Base-by-base conservation (phyloP, 2,888 invertebrate genomes). In the Imbricaverruca yamaguchii region DNA sequence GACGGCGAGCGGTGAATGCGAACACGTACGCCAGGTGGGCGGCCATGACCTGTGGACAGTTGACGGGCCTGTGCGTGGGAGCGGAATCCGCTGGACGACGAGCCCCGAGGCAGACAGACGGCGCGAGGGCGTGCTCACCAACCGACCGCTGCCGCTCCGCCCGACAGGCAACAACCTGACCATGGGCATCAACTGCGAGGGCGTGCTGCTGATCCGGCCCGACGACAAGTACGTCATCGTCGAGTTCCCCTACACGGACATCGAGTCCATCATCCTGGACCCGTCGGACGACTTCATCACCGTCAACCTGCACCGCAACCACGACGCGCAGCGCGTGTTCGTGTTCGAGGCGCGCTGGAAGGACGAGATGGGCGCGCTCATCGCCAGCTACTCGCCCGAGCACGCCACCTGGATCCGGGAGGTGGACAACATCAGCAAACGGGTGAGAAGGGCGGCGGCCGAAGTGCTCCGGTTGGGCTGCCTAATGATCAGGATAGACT, bases 341-440 rank as follows among this genome's bases (percentile, higher is more conserved):
- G 96, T 97, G 25, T 94, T 97, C 85, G 97, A 97, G 87, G 96
- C 96, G 0, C 88, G 91, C 0, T 94, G 95, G 85, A 96, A 96
- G 87, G 92, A 93, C 85, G 97, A 97, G 88, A 95, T 97, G 80
- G 97, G 96, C 0, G 94, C 94, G 85, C 88, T 97, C 79, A 95
- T 97, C 86, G 94, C 96, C 12, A 94, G 95, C 67, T 97, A 97
- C 87, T 95, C 93, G 85, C 95, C 96, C 0, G 90, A 92, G 13
- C 89, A 96, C 80, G 95, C 94, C 1, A 92, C 82, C 57, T 84
- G 85, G 83, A 83, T 84, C 61, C 83, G 84, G 74, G 84, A 84
- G 78, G 83, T 84, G 78, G 84, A 84, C 80, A 25, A 82, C 61
- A 81, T 82, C 9, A 79, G 81, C 65, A 59, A 59, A 59, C 59